A percentile compares a stretch with the other conserved stretches of the same genome.
Evolutionary conservation across 2,888 invertebrate genomes (phyloP).

Genomic region (Hyalella azteca): DNA sequence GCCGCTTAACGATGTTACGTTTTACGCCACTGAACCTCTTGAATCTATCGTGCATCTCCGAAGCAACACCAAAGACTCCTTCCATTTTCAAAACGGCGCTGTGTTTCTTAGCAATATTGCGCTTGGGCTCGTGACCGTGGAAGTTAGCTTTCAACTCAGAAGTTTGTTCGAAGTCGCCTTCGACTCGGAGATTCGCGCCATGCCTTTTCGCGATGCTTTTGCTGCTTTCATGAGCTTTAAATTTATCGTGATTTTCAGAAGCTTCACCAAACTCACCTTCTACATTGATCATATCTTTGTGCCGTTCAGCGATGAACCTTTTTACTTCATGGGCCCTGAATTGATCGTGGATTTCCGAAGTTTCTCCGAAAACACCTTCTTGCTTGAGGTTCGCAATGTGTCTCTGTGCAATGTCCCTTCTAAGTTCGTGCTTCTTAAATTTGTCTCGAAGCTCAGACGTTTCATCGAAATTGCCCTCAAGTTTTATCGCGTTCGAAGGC

Average conservation of each 20-base stretch:
- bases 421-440: slow-evolving; percentile 25
- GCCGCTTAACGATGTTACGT: slow-evolving; percentile 52
- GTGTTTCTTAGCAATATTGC: slow-evolving; percentile 52
- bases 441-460: slow-evolving; percentile 48
- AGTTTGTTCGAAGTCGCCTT: slow-evolving; percentile 49
- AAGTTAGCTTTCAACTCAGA: slow-evolving; percentile 52
- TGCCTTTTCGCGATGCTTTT: slow-evolving; percentile 50
- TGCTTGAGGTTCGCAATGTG: slow-evolving; percentile 41
- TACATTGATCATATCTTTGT: slow-evolving; percentile 43
- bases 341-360: slow-evolving; percentile 43
- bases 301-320: slow-evolving; percentile 50
- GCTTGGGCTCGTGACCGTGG: slow-evolving; percentile 1
- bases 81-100: slow-evolving; percentile 44
- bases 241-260: slow-evolving; percentile 51
- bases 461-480: slow-evolving; percentile 48
- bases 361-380: slow-evolving; percentile 52
- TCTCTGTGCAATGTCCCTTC: slow-evolving; percentile 48
- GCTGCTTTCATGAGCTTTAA: slow-evolving; percentile 13
- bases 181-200: slow-evolving; percentile 40
- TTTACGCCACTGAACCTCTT: slow-evolving; percentile 28
- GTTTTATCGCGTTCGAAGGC: slow-evolving; percentile 42
- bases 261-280: slow-evolving; percentile 53
- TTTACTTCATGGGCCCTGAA: slow-evolving; percentile 43
- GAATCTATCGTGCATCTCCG: slow-evolving; percentile 50
- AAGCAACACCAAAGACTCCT: slow-evolving; percentile 49